Conservation (phyloP, 2,888 invertebrate species). For the Tribolium freemani region DNA sequence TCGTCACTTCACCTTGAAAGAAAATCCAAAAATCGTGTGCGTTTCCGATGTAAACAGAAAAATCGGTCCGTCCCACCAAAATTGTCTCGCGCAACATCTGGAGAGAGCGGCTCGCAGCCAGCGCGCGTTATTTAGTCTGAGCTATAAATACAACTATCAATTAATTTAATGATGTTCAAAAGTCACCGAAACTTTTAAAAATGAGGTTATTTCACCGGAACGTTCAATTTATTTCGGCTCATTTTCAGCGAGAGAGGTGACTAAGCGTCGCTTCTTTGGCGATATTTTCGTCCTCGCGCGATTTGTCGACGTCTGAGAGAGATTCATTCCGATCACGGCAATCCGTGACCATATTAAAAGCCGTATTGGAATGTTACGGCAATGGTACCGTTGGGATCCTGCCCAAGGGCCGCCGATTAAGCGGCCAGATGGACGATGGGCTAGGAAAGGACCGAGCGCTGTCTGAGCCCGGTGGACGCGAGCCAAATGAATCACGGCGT, state of each 20-base stretch:
- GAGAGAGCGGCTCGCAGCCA: slow-evolving; percentile 52
- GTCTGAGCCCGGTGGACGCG: slow-evolving; percentile 59
- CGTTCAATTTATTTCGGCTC: slow-evolving; percentile 56
- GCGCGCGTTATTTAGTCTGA: slow-evolving; percentile 63
- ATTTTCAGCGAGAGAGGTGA: slow-evolving; percentile 25
- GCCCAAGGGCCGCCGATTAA: slow-evolving; percentile 47
- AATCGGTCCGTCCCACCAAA: slow-evolving; percentile 54
- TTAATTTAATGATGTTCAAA: slow-evolving; percentile 65
- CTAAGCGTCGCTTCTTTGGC: slow-evolving; percentile 14
- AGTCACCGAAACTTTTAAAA: slow-evolving; percentile 62
- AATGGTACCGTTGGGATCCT: slow-evolving; percentile 52
- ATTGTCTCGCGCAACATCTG: slow-evolving; percentile 60
- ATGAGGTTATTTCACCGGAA: slow-evolving; percentile 62
- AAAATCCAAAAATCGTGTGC: not conserved
- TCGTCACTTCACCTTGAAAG: slow-evolving; percentile 3
- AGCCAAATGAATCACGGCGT: slow-evolving; percentile 62
- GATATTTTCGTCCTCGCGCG: not conserved
- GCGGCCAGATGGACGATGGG: slow-evolving; percentile 10
- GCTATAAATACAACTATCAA: slow-evolving; percentile 65
- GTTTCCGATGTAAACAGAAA: slow-evolving; percentile 52
- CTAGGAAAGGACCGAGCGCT: slow-evolving; percentile 44
- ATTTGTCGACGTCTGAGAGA: slow-evolving; percentile 6
- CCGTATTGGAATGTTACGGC: slow-evolving; percentile 59
- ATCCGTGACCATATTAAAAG: slow-evolving; percentile 60
- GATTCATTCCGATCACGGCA: slow-evolving; percentile 46